Base-by-base conservation (phyloP, 2,888 invertebrate species). In the Calliphora vomitoria region DNA sequence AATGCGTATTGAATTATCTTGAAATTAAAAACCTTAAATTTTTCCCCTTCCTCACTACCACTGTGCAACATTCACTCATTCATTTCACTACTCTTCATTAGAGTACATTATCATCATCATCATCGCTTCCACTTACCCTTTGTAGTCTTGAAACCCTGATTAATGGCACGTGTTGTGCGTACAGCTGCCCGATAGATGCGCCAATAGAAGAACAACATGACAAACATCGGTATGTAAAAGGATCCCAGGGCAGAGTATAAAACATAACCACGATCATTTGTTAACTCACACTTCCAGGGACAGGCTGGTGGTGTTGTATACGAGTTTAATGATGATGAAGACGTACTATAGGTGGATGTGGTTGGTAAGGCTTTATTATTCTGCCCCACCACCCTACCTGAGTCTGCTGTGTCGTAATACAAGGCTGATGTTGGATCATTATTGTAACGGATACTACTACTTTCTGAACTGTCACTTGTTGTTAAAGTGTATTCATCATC, bases 161-260 rank as follows among this genome's bases (percentile, higher is more conserved):
- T 98, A 92, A 98, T 98, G 85, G 98, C 98, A 90, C 96, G 96
- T n/a, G 98, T 98, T 35, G 98, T 98, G 89, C 97, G 96, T 15
- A 98, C 97, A 41, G 99, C 99, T 5, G 99, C 98, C 89, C 97
- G 96, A 94, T 99, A 99, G 91, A 99, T 99, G 90, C 98, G 95
- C 97, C 98, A 98, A 94, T 99, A 99, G 95, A 99, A 99, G 95
- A 98, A 99, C 91, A 98, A 95, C 98, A 99, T 99, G 90, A 99
- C 98, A 91, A 98, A 96, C 98, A 98, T 98, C 58, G 99, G 99
- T 91, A 99, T 97, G 94, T 98, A 99, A 95, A 99, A 99, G 89
- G 98, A 98, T n/a, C 99, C 99, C 35, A 99, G 95, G 0, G 99
- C 99, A 4, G 98, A 98, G 94, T 99, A 99, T 80, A 99, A 97